Evolutionary conservation across 2,113 vertebrate species (phyloP).

Genomic region (Vicugna pacos): DNA sequence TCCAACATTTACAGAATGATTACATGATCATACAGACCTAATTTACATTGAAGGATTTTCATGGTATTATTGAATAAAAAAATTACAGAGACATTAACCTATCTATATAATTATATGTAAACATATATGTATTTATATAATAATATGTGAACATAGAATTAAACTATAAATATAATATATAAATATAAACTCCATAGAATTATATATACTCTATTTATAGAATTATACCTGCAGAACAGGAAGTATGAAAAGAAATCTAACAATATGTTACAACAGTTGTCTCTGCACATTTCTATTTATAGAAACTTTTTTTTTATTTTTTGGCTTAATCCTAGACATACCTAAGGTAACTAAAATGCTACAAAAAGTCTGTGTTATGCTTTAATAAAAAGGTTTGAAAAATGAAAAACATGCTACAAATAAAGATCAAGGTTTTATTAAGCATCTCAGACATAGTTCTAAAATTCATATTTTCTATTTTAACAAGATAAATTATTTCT

Average conservation of each 20-base stretch:
- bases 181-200: not conserved
- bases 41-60: not conserved
- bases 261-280: not conserved
- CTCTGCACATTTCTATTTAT: not conserved
- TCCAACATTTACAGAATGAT: not conserved
- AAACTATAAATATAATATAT: not conserved
- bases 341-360: constrained; percentile 13
- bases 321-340: not conserved
- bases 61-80: not conserved
- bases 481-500: constrained; percentile 12
- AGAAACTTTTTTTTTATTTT: not conserved
- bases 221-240: not conserved
- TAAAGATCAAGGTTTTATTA: not conserved
- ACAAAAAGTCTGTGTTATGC: not conserved
- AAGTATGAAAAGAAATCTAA: not conserved
- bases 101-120: not conserved
- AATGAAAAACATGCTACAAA: not conserved
- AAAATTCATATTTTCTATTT: not conserved
- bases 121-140: not conserved
- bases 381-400: too few relatives aligned
- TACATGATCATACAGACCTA: not conserved
- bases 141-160: not conserved
- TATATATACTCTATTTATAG: not conserved
- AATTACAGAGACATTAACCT: not conserved
- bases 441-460: not conserved